Percentiles rank a stretch among this genome's conserved stretches.
phyloP scores from a whole-genome alignment of 2,113 vertebrate species.

The Onychostruthus taczanowskii region DNA sequence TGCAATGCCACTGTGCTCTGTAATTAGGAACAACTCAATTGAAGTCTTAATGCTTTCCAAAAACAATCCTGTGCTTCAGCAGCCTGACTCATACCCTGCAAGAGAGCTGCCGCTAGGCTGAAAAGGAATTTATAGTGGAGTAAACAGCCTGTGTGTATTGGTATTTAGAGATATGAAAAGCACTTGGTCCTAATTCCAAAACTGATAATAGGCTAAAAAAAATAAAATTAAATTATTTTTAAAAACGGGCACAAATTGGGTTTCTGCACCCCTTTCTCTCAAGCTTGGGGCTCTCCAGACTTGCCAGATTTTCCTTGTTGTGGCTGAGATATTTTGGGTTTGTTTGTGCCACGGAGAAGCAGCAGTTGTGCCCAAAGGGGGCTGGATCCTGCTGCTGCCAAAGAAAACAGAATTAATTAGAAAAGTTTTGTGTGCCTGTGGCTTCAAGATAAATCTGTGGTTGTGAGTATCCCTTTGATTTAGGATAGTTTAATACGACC shows the following conservation, averaged over 20 bases:
- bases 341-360: neutral
- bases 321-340: neutral
- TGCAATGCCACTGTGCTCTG: neutral
- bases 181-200: neutral
- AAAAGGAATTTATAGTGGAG: neutral
- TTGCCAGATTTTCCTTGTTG: neutral
- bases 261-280: neutral
- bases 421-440: neutral
- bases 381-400: rapidly evolving
- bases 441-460: neutral
- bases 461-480: neutral
- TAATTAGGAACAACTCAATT: neutral
- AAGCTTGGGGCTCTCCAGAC: neutral
- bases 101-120: neutral
- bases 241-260: neutral
- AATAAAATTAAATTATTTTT: too few species aligned
- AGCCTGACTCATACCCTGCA: neutral
- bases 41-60: neutral
- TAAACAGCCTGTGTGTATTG: neutral
- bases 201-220: neutral
- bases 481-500: neutral
- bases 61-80: neutral
- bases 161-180: neutral
- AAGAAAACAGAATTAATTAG: neutral
- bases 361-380: neutral